Evolutionary conservation across 2,113 vertebrate species (phyloP).

Genomic region (Daphoenositta chrysoptera): DNA sequence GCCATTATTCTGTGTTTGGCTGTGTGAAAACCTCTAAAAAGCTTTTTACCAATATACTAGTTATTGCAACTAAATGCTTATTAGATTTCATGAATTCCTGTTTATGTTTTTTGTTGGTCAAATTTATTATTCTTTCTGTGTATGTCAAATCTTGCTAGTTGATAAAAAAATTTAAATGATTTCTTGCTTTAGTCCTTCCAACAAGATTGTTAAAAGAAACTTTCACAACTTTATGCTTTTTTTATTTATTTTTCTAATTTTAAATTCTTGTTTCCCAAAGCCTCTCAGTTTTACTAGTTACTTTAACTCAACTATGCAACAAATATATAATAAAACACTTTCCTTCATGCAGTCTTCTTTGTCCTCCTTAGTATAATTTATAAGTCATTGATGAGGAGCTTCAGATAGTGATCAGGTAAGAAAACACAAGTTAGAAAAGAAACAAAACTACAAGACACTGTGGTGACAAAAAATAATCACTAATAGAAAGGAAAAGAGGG

Average conservation of each 20-base stretch:
- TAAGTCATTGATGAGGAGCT: not conserved
- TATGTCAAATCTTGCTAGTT: not conserved
- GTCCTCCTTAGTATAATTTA: not conserved
- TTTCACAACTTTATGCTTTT: not conserved
- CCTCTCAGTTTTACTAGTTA: not conserved
- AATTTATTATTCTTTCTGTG: not conserved
- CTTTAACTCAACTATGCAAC: not conserved
- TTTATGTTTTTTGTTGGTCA: not conserved
- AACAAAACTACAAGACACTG: not conserved
- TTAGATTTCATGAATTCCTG: not conserved
- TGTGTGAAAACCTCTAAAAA: not conserved
- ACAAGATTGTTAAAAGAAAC: not conserved
- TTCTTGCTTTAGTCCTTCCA: not conserved
- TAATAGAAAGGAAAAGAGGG: not conserved
- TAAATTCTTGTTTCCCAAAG: not conserved
- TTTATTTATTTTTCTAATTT: not conserved
- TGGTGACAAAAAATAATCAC: not conserved
- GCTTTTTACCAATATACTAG: not conserved
- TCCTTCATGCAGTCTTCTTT: not conserved
- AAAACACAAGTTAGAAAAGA: not conserved
- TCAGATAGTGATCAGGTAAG: not conserved
- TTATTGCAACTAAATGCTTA: not conserved
- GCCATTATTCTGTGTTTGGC: not conserved
- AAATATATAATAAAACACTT: not conserved
- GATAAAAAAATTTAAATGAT: not conserved